phyloP scores from a whole-genome alignment of 2,113 vertebrate species.

The Holacanthus passer region DNA sequence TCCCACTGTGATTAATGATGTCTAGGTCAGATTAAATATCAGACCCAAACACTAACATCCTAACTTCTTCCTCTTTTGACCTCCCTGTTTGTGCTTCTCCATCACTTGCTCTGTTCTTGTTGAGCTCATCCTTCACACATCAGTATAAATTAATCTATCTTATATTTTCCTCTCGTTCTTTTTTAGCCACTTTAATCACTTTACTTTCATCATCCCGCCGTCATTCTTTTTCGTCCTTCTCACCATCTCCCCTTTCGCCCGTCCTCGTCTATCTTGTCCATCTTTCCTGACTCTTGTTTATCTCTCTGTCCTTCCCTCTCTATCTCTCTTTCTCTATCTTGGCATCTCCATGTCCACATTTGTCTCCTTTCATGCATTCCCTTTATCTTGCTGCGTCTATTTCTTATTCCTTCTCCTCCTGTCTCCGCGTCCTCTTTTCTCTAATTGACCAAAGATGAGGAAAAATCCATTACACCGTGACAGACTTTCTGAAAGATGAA shows the following conservation, averaged over 20 bases:
- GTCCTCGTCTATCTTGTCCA: constrained; percentile 9
- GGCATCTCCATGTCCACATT: constrained; percentile 22
- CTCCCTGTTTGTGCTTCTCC: constrained; percentile 16
- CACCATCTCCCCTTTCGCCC: constrained; percentile 11
- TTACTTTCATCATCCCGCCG: constrained; percentile 23
- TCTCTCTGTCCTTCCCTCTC: constrained; percentile 20
- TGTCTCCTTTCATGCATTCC: constrained; percentile 14
- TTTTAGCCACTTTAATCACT: constrained; percentile 22
- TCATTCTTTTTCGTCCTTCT: constrained; percentile 16
- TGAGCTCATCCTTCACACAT: constrained; percentile 1
- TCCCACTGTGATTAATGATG: constrained; percentile 45
- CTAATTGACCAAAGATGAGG: constrained; percentile 56
- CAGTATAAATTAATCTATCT: constrained; percentile 7
- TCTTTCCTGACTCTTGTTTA: constrained; percentile 31
- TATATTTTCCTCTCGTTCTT: neutral
- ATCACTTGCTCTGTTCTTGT: constrained; percentile 22
- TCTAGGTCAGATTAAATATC: constrained; percentile 52
- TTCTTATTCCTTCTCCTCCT: constrained; percentile 13
- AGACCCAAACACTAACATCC: constrained; percentile 21
- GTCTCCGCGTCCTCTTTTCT: constrained; percentile 12
- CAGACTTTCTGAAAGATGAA: constrained; percentile 58
- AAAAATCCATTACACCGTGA: constrained; percentile 56
- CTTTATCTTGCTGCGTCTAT: neutral
- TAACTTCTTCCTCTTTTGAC: constrained; percentile 32
- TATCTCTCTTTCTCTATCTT: neutral